phyloP scores from a whole-genome alignment of 2,113 vertebrate species.

The Nestor notabilis region DNA sequence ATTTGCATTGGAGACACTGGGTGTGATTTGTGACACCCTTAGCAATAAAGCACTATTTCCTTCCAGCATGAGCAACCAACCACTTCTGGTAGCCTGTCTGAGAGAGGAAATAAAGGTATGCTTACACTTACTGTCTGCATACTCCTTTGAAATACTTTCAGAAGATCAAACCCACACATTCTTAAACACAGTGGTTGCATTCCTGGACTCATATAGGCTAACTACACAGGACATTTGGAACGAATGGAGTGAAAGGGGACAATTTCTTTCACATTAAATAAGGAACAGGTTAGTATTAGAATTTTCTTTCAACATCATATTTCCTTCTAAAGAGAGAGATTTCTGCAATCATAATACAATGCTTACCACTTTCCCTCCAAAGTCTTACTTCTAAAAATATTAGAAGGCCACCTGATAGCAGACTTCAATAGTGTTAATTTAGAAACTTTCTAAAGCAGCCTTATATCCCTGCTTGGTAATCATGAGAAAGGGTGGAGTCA shows the following conservation, averaged over 20 bases:
- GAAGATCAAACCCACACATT: background rate
- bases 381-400: background rate
- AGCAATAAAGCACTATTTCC: background rate
- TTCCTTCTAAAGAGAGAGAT: background rate
- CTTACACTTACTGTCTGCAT: background rate
- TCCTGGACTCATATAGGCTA: background rate
- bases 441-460: conserved; percentile 6
- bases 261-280: background rate
- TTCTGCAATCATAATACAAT: background rate
- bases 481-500: conserved; percentile 54
- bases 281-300: background rate
- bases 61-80: background rate
- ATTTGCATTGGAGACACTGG: conserved; percentile 20
- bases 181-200: background rate
- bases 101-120: background rate
- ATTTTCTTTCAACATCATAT: background rate
- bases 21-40: conserved; percentile 8
- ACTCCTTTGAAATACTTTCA: background rate
- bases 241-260: background rate
- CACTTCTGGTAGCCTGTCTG: background rate
- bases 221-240: background rate
- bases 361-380: background rate
- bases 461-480: conserved; percentile 5
- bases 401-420: background rate
- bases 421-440: background rate